Evolutionary conservation across 30 jellyfish, hydroid and myxozoan genomes (phyloP).

Genomic region (Pelagia noctiluca): DNA sequence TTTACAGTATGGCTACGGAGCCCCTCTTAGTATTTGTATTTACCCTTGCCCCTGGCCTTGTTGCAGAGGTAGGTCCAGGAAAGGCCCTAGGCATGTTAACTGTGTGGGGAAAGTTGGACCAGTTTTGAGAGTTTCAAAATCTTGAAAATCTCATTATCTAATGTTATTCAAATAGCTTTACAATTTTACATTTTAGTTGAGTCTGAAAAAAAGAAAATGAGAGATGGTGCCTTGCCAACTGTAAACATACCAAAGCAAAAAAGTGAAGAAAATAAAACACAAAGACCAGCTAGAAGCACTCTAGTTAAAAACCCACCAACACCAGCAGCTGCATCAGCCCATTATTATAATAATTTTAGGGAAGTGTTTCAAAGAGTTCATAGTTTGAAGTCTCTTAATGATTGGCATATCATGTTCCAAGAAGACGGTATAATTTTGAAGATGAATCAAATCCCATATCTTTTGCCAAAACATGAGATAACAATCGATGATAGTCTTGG

Average conservation of each 20-base stretch:
- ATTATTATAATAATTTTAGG: background rate
- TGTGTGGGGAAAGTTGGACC: too few relatives aligned
- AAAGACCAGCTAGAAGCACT: constrained; percentile 1
- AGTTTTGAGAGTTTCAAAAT: too few relatives aligned
- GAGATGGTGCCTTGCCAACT: constrained; percentile 37
- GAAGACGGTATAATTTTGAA: constrained; percentile 11
- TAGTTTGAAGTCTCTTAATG: constrained; percentile 29
- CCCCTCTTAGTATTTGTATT: background rate
- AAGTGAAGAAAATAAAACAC: background rate
- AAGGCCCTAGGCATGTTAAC: background rate
- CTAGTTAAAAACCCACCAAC: background rate
- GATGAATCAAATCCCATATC: constrained; percentile 3
- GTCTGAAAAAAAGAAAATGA: constrained; percentile 34
- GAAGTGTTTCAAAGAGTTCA: constrained; percentile 14
- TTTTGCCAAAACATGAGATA: constrained; percentile 11
- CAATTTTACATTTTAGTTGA: constrained; percentile 24
- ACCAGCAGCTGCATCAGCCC: constrained; percentile 27
- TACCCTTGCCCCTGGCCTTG: background rate
- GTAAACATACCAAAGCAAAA: constrained; percentile 11
- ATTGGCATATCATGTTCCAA: background rate
- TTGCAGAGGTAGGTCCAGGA: background rate
- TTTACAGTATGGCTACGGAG: too few relatives aligned
- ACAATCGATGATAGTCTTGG: constrained; percentile 7
- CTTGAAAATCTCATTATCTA: too few relatives aligned
- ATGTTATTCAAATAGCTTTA: too few relatives aligned